phyloP scores from a whole-genome alignment of 1,140 invertebrate species.

The Stegodyphus mimosarum region DNA sequence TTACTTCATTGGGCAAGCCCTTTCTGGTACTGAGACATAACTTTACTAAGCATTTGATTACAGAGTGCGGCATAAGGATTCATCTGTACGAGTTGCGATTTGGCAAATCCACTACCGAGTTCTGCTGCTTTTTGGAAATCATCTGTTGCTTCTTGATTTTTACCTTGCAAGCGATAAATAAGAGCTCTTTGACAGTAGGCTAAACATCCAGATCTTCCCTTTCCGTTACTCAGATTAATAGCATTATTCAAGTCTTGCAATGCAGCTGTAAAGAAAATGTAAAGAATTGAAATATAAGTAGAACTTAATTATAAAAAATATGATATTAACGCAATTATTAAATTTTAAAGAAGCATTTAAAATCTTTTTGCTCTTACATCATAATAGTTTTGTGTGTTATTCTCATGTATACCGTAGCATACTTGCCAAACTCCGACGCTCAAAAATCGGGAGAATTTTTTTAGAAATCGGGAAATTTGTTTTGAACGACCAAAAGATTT shows the following conservation, averaged over 20 bases:
- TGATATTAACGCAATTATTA: too few relatives aligned
- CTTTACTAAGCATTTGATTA: conserved; percentile 88
- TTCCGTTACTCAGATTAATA: conserved; percentile 75
- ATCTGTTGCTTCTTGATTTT: conserved; percentile 74
- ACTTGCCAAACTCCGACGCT: too few relatives aligned
- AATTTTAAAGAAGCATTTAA: too few relatives aligned
- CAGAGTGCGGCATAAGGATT: conserved; percentile 90
- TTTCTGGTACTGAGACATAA: conserved; percentile 71
- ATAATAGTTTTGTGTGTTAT: too few relatives aligned
- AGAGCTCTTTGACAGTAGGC: conserved; percentile 85
- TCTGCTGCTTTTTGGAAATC: conserved; percentile 81
- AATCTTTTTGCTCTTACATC: too few relatives aligned
- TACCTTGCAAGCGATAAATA: conserved; percentile 74
- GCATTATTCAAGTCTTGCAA: conserved; percentile 80
- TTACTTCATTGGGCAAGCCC: conserved; percentile 62
- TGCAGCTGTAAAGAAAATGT: conserved; percentile 73
- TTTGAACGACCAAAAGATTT: too few relatives aligned
- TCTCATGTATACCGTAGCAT: too few relatives aligned
- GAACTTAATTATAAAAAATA: too few relatives aligned
- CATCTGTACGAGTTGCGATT: conserved; percentile 79
- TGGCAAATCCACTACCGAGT: conserved; percentile 83
- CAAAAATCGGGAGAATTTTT: too few relatives aligned
- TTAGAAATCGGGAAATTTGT: too few relatives aligned
- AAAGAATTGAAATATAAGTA: neutral
- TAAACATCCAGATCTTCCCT: conserved; percentile 76